These are phyloP conservation scores for Apoda limacodes DNA, from an alignment of 2,888 invertebrate genomes.

Conservation along the genomic window DNA sequence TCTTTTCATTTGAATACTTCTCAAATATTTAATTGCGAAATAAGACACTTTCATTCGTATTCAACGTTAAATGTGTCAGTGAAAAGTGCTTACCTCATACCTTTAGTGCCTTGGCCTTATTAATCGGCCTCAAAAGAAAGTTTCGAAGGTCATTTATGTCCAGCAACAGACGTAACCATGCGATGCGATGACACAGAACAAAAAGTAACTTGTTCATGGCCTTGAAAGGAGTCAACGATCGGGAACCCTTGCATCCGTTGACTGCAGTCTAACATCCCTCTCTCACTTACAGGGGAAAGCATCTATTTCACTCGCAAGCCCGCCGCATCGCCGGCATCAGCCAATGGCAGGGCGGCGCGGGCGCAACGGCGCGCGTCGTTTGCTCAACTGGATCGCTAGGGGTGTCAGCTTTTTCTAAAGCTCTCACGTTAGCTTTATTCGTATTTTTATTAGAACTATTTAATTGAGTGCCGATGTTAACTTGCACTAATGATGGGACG, in stretches of 20 bases:
- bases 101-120: conserved; percentile 14
- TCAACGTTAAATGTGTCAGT: too few relatives aligned
- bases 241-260: conserved; percentile 64
- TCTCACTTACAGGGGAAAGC: conserved; percentile 24
- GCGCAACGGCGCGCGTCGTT: conserved; percentile 63
- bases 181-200: conserved; percentile 35
- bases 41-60: too few relatives aligned
- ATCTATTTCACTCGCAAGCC: conserved; percentile 29
- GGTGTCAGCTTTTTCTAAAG: conserved; percentile 59
- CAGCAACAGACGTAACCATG: conserved; percentile 47
- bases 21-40: too few relatives aligned
- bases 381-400: conserved; percentile 59
- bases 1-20: too few relatives aligned
- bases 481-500: conserved; percentile 25
- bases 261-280: conserved; percentile 38
- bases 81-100: too few relatives aligned
- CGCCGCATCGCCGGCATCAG: conserved; percentile 32
- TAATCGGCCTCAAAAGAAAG: conserved; percentile 58
- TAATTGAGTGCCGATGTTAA: conserved; percentile 44
- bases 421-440: conserved; percentile 48
- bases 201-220: conserved; percentile 54
- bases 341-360: conserved; percentile 50
- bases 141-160: conserved; percentile 51
- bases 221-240: conserved; percentile 66
- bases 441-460: conserved; percentile 36